Conservation (phyloP, 2,113 vertebrate species). For the Tupaia tana region DNA sequence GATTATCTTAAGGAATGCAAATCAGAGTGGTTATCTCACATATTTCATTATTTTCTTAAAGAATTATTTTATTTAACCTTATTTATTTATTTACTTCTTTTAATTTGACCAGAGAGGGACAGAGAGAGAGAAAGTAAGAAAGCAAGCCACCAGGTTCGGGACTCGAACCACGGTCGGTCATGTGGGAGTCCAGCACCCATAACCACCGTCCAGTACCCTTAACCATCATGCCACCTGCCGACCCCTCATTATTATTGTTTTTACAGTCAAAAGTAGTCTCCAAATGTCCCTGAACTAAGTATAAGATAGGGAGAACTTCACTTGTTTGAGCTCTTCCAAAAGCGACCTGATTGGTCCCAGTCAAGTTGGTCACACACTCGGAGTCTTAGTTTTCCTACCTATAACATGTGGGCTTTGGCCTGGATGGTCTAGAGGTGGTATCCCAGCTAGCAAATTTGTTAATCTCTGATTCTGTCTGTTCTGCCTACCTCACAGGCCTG, state of each 20-base stretch:
- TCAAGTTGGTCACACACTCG: neutral
- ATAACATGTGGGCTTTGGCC: neutral
- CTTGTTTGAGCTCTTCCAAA: neutral
- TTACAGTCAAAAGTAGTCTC: neutral
- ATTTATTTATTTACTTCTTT: no score
- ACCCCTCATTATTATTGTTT: neutral
- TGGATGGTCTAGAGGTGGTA: neutral
- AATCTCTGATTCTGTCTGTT: neutral
- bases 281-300: neutral
- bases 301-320: neutral
- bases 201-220: no score
- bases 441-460: neutral
- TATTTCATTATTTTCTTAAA: neutral
- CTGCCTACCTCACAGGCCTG: neutral
- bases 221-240: no score
- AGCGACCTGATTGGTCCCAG: neutral
- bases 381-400: neutral
- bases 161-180: no score
- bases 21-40: neutral
- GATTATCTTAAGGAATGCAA: neutral
- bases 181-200: no score
- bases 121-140: no score
- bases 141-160: no score
- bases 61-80: no score
- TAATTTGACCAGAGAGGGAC: no score